Evolutionary conservation across 2,113 vertebrate genomes (phyloP), one percentile per base, ranked within the genome.

Genomic region (Limnothrissa miodon): DNA sequence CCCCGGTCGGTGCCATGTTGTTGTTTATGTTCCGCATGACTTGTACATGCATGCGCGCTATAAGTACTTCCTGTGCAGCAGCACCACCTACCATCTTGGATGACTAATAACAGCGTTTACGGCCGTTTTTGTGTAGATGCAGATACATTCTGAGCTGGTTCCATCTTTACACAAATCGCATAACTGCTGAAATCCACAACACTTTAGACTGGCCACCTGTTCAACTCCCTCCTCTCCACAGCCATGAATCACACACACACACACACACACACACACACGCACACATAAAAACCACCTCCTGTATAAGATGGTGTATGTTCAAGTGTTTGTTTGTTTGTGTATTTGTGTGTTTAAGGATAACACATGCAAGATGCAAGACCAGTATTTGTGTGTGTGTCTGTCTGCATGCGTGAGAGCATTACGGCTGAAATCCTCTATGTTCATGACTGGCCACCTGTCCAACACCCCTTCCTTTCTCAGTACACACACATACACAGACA

Each of bases 371-470:
- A n/a, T n/a, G n/a, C n/a, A n/a, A n/a, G n/a, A n/a, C n/a, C n/a
- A n/a, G 33, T 74, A 33, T 74, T 29, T 74, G 25, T 13, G 29
- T 74, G 1, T 39, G 29, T 36, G 15, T 39, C 66, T 13, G 13
- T 36, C 66, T 74, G 66, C 36, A 9, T 74, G 25, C 33, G 29
- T 74, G 66, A 74, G 25, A 13, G 29, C 66, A 33, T 74, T 29
- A 74, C 11, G 4, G 13, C 33, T 5, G 66, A 62, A n/a, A 29
- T 62, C 59, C 59, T 29, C 7, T 7, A 6, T 11, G 25, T 7
- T 74, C 25, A 15, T 74, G 45, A 78, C 48, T 45, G 78, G 80
- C 84, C 87, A 86, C 83, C 87, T 86, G 85, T 80, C 80, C 48
- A 45, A 85, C 25, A 53, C 51, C 74, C 42, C 82, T 44, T 80